Percentiles rank a stretch among this genome's conserved stretches.
phyloP scores from a whole-genome alignment of 1,140 invertebrate species.

The Globodera rostochiensis region DNA sequence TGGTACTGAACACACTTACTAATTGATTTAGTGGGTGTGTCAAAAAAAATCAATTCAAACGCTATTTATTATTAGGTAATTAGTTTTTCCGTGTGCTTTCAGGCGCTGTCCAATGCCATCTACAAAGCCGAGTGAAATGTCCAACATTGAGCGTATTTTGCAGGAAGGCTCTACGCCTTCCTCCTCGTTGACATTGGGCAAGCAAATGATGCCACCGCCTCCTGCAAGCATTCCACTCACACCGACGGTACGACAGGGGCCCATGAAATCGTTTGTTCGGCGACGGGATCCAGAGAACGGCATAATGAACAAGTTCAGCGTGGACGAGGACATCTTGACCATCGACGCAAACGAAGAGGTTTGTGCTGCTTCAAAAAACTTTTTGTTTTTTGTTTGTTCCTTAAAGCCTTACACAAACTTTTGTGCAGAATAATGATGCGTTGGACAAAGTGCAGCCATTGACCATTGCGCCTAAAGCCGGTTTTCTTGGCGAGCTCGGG shows the following conservation, averaged over 20 bases:
- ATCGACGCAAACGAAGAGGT: not conserved
- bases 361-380: not conserved
- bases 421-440: not conserved
- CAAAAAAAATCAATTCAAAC: too few species aligned
- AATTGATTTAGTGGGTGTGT: too few species aligned
- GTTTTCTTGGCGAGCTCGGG: not conserved
- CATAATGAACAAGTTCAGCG: not conserved
- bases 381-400: not conserved
- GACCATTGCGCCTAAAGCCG: not conserved
- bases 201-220: not conserved
- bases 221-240: not conserved
- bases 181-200: not conserved
- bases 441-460: not conserved
- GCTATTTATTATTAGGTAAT: too few species aligned
- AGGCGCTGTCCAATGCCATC: conserved; percentile 22
- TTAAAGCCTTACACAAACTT: not conserved
- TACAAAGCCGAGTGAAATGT: conserved; percentile 2
- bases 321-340: not conserved
- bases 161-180: not conserved
- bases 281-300: not conserved
- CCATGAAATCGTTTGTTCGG: not conserved
- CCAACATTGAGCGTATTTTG: not conserved
- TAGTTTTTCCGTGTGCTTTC: too few species aligned
- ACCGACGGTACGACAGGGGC: not conserved
- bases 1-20: too few species aligned